Base-by-base conservation (phyloP, 1,140 invertebrate species). In the Microplitis demolitor region DNA sequence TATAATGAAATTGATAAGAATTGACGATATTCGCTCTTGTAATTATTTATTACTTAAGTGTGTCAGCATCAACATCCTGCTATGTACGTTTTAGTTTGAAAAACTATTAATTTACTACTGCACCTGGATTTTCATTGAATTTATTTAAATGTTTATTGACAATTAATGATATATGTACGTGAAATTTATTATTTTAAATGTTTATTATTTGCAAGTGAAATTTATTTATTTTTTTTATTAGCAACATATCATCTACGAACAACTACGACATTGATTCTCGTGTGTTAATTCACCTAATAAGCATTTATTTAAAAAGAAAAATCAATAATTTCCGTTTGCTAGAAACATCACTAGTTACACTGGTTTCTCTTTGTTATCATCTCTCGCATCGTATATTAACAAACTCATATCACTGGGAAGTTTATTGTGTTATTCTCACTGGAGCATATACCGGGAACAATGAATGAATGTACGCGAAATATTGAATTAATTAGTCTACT, bases 401-500 rank as follows among this genome's bases (percentile, higher is more conserved):
- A 16, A 50, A 66, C 16, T 51, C 4, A 35, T 66, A 35, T 39
- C 37, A 66, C n/a, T 51, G 45, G 45, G 35, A 51, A 35, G 34
- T 35, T 51, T 31, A 4, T 39, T 51, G 6, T 35, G 31, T 60
- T 60, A 60, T 66, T 50, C 63, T 53, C 63, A n/a, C n/a, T 66
- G 45, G 39, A 66, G 14, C 62, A 64, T 45, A 50, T 54, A 54
- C 13, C n/a, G 63, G 61, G 35, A 50, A 66, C 63, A 66, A 51
- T 66, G 39, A 33, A 24, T 8, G 63, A 66, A 66, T 33, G 14
- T 11, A 45, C 39, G 39, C n/a, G 39, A 66, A 66, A 66, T 39
- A 31, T 66, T 13, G 39, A 66, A 66, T n/a, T 66, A 66, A 66
- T 66, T 66, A 66, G 50, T 66, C 63, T 66, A 66, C 39, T 51